Conservation (phyloP, 2,888 invertebrate species). For the Rhabditophanes sp. region DNA sequence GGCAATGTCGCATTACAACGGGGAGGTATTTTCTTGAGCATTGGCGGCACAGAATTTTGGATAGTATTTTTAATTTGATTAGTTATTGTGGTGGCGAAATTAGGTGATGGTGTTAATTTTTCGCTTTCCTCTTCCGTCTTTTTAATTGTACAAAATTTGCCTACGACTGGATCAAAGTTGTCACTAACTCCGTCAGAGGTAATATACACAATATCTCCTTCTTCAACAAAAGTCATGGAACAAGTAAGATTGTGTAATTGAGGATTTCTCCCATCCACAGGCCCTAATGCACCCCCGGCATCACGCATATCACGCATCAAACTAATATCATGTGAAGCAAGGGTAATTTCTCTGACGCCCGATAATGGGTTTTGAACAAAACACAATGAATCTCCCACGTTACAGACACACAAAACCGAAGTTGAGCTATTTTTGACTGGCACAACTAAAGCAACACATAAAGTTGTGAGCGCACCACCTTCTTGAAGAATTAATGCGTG, state of each 20-base stretch:
- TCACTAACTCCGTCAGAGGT: slow-evolving; percentile 78
- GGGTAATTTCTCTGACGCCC: slow-evolving; percentile 59
- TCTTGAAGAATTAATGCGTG: slow-evolving; percentile 66
- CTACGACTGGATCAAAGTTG: slow-evolving; percentile 78
- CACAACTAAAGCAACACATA: slow-evolving; percentile 63
- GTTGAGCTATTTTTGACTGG: slow-evolving; percentile 36
- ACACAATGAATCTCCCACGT: slow-evolving; percentile 74
- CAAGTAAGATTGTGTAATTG: slow-evolving; percentile 72
- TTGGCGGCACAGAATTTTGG: background rate
- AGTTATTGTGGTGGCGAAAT: slow-evolving; percentile 1
- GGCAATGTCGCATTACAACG: slow-evolving; percentile 48
- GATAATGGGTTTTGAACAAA: slow-evolving; percentile 62
- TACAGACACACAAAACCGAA: slow-evolving; percentile 64
- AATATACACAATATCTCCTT: slow-evolving; percentile 61
- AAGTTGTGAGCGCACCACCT: slow-evolving; percentile 64
- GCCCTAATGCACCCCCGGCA: slow-evolving; percentile 70
- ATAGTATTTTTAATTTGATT: background rate
- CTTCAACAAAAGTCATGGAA: slow-evolving; percentile 59
- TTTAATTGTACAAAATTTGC: slow-evolving; percentile 57
- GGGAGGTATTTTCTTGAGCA: slow-evolving; percentile 1
- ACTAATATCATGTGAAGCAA: slow-evolving; percentile 65
- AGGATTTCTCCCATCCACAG: slow-evolving; percentile 67
- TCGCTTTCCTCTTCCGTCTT: slow-evolving; percentile 19
- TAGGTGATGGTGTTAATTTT: slow-evolving; percentile 5
- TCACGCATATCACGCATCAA: slow-evolving; percentile 72